Percentiles rank a stretch among this genome's conserved stretches.
Evolutionary conservation across 2,797 vertebrate genomes (phyloP).

Genomic region (Apogon talboti): DNA sequence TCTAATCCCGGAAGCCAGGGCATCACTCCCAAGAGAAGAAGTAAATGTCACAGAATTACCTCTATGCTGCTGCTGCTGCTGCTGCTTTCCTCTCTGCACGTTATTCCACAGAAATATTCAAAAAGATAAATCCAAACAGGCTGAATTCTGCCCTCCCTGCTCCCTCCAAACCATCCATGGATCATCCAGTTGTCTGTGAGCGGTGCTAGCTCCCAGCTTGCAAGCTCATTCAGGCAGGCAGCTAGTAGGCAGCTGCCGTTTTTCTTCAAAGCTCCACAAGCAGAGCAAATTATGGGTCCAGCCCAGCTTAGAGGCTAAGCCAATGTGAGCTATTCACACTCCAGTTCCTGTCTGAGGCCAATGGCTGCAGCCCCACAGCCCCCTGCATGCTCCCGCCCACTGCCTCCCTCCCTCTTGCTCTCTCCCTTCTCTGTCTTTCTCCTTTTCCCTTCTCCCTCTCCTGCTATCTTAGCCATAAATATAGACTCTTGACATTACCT

Average conservation of each 20-base stretch:
- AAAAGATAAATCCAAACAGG: conserved; percentile 66
- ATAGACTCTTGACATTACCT: conserved; percentile 74
- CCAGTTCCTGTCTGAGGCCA: conserved; percentile 80
- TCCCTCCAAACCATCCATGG: conserved; percentile 63
- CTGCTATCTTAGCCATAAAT: conserved; percentile 75
- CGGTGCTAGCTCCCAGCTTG: conserved; percentile 72
- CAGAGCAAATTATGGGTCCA: conserved; percentile 86
- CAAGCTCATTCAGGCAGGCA: conserved; percentile 71
- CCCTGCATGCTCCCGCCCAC: conserved; percentile 83
- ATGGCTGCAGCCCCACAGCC: conserved; percentile 80
- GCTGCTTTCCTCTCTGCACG: conserved; percentile 31
- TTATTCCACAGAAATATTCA: conserved; percentile 72
- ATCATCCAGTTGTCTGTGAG: conserved; percentile 85
- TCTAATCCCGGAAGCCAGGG: conserved; percentile 75
- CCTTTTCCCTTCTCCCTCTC: conserved; percentile 52
- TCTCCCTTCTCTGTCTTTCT: conserved; percentile 46
- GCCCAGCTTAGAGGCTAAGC: conserved; percentile 85
- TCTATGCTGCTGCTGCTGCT: conserved; percentile 43
- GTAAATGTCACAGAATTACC: conserved; percentile 81
- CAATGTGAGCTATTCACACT: conserved; percentile 88
- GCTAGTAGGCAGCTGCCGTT: conserved; percentile 87
- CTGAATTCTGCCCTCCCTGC: conserved; percentile 51
- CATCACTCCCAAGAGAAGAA: conserved; percentile 71
- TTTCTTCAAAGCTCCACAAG: conserved; percentile 89
- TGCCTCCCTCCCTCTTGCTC: conserved; percentile 59